Evolutionary conservation across 2,797 vertebrate genomes (phyloP).

Genomic region (Smutsia gigantea): DNA sequence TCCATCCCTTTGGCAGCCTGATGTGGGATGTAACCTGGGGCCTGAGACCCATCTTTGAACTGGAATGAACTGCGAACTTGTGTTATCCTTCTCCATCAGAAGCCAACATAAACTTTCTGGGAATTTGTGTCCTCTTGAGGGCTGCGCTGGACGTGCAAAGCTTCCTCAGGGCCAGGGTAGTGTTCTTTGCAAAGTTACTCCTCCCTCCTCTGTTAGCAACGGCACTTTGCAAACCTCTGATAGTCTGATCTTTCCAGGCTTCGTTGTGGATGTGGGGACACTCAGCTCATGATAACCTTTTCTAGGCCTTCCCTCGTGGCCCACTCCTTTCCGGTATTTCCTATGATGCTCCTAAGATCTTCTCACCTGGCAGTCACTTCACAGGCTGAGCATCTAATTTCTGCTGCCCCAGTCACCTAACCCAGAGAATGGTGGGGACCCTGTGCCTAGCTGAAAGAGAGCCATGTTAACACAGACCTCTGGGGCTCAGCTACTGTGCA

Average conservation of each 20-base stretch:
- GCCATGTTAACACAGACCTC: conserved; percentile 10
- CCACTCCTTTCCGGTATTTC: background rate
- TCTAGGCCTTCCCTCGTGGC: background rate
- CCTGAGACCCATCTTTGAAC: conserved; percentile 55
- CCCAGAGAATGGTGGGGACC: conserved; percentile 31
- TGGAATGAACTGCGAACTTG: background rate
- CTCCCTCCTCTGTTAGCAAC: background rate
- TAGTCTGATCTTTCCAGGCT: background rate
- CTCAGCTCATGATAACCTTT: background rate
- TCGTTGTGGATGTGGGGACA: background rate
- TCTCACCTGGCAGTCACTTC: background rate
- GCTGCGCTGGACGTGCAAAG: background rate
- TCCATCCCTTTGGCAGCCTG: conserved; percentile 51
- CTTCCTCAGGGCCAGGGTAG: background rate
- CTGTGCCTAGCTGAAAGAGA: conserved; percentile 36
- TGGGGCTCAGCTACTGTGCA: conserved; percentile 55
- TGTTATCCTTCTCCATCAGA: conserved; percentile 24
- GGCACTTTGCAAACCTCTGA: conserved; percentile 3
- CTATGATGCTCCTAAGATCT: background rate
- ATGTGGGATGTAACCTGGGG: conserved; percentile 31
- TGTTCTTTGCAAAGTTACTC: background rate
- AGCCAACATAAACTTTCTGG: conserved; percentile 51
- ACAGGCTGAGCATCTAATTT: conserved; percentile 11
- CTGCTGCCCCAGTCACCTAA: conserved; percentile 28
- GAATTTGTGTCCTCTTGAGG: conserved; percentile 4